A percentile compares a stretch with the other conserved stretches of the same genome.
phyloP scores from a whole-genome alignment of 2,113 vertebrate genomes.

The Salvelinus alpinus region DNA sequence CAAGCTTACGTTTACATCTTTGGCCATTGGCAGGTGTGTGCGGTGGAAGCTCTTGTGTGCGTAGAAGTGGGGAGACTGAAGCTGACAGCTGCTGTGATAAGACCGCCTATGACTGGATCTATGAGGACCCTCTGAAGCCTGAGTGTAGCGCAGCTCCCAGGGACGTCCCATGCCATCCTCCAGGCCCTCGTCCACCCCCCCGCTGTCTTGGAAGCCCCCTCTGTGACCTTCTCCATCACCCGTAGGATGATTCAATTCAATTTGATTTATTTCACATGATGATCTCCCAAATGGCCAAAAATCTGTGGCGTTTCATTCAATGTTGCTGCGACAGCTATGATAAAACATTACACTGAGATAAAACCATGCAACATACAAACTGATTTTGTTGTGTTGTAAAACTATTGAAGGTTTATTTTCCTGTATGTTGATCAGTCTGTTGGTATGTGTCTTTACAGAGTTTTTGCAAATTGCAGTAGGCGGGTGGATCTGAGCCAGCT shows the following conservation, averaged over 20 bases:
- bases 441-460: constrained; percentile 42
- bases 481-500: constrained; percentile 34
- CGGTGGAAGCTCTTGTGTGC: constrained; percentile 64
- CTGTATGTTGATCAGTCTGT: not conserved
- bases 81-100: constrained; percentile 61
- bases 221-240: constrained; percentile 56
- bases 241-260: constrained; percentile 29
- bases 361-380: too few relatives aligned
- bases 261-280: not conserved
- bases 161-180: constrained; percentile 34
- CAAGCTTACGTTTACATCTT: not conserved
- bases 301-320: too few relatives aligned
- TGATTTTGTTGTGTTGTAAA: not conserved
- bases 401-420: not conserved
- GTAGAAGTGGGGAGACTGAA: constrained; percentile 58
- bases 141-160: constrained; percentile 43
- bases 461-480: constrained; percentile 55
- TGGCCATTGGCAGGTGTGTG: constrained; percentile 62
- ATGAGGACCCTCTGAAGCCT: constrained; percentile 53
- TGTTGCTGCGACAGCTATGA: too few relatives aligned
- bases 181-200: rapidly evolving
- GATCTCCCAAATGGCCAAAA: too few relatives aligned
- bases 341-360: too few relatives aligned
- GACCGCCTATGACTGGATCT: constrained; percentile 69
- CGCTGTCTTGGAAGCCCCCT: constrained; percentile 5